These are phyloP conservation scores for Planiliza haematocheilus DNA, from an alignment of 2,113 vertebrate species.

Conservation along the genomic window DNA sequence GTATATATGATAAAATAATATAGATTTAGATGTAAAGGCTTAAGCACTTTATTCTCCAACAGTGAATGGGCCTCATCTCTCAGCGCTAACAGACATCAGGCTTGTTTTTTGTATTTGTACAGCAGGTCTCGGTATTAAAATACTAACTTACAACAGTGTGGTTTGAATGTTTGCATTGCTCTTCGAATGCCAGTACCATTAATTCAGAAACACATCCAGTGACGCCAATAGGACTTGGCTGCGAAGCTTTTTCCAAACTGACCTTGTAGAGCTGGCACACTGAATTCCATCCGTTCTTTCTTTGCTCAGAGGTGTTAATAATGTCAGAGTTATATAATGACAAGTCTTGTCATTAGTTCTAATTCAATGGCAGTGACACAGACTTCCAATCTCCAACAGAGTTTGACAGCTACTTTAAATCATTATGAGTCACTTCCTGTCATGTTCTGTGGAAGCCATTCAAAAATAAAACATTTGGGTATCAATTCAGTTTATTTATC, in stretches of 20 bases:
- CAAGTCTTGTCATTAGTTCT: constrained; percentile 9
- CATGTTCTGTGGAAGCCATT: too few species aligned
- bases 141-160: neutral
- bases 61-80: neutral
- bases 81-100: neutral
- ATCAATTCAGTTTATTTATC: too few species aligned
- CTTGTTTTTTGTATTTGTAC: neutral
- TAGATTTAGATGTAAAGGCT: neutral
- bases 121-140: neutral
- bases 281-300: constrained; percentile 16
- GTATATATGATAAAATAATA: too few species aligned
- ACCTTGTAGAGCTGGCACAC: constrained; percentile 31
- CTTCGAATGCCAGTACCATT: neutral
- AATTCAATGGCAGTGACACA: neutral
- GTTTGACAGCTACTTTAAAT: too few species aligned
- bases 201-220: neutral
- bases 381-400: too few species aligned
- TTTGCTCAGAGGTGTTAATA: constrained; percentile 57
- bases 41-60: neutral
- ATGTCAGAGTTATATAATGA: constrained; percentile 58
- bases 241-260: constrained; percentile 36
- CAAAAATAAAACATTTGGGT: too few species aligned
- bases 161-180: constrained; percentile 6
- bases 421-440: too few species aligned
- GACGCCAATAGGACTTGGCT: constrained; percentile 36